Evolutionary conservation across 2,113 vertebrate genomes (phyloP).

Genomic region (Tamias sibiricus): DNA sequence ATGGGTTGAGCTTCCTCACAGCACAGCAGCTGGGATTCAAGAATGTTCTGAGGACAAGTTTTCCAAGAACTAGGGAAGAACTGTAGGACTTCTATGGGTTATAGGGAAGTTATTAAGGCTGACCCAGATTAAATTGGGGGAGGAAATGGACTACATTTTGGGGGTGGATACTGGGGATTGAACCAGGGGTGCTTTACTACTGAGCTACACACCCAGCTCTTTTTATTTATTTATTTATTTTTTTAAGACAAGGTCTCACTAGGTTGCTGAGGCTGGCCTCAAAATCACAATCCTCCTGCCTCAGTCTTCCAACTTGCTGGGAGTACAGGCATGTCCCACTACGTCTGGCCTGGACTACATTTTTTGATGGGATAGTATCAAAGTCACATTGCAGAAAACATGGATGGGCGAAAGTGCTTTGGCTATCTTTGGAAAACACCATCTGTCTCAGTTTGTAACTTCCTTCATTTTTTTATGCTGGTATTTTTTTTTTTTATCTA

Average conservation of each 20-base stretch:
- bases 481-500: background rate
- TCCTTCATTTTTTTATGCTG: background rate
- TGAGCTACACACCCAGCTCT: too few relatives aligned
- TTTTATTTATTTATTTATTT: too few relatives aligned
- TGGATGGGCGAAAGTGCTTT: background rate
- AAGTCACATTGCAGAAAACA: background rate
- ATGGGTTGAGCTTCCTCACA: background rate
- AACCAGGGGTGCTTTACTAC: too few relatives aligned
- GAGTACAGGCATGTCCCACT: too few relatives aligned
- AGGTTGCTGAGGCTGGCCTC: too few relatives aligned
- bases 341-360: background rate
- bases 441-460: background rate
- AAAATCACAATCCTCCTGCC: too few relatives aligned
- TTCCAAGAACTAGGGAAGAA: background rate
- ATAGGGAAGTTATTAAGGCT: background rate
- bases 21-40: background rate
- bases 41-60: background rate
- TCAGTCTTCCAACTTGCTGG: too few relatives aligned
- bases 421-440: background rate
- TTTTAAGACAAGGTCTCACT: too few relatives aligned
- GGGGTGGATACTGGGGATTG: too few relatives aligned
- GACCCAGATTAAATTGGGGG: background rate
- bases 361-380: background rate
- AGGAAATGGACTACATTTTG: background rate
- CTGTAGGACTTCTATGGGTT: background rate